These are phyloP conservation scores for Seriola aureovittata DNA, from an alignment of 2,113 vertebrate species.

Conservation along the genomic window DNA sequence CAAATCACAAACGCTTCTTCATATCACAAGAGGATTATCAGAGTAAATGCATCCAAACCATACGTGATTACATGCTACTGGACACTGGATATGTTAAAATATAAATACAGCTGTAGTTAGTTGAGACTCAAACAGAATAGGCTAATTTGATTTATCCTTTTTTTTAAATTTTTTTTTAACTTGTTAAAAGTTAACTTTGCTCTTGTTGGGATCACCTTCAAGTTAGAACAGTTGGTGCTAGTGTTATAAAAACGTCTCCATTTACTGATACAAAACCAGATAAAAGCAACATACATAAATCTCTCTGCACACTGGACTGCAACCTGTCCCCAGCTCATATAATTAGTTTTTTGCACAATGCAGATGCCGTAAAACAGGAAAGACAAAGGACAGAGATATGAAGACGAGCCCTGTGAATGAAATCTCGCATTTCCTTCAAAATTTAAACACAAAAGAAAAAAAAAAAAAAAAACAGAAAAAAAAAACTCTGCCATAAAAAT, in stretches of 20 bases:
- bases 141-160: neutral
- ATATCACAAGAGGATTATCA: neutral
- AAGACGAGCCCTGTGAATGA: conserved; percentile 14
- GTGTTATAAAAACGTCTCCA: neutral
- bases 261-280: neutral
- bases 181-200: neutral
- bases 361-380: neutral
- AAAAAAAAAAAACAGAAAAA: neutral
- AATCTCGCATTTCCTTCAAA: conserved; percentile 47
- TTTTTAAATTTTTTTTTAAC: no score
- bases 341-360: conserved; percentile 4
- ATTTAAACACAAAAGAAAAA: conserved; percentile 25
- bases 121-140: neutral
- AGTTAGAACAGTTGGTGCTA: neutral
- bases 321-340: neutral
- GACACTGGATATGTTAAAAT: neutral
- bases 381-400: conserved; percentile 1
- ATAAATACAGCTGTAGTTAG: conserved; percentile 15
- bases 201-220: neutral
- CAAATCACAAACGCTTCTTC: conserved; percentile 18
- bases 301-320: neutral
- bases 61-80: neutral
- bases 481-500: neutral
- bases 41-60: conserved; percentile 2
- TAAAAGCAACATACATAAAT: conserved; percentile 3